Percentiles rank a stretch among this genome's conserved stretches.
Conservation (phyloP, 2,113 vertebrate genomes). For the Alethe diademata region DNA sequence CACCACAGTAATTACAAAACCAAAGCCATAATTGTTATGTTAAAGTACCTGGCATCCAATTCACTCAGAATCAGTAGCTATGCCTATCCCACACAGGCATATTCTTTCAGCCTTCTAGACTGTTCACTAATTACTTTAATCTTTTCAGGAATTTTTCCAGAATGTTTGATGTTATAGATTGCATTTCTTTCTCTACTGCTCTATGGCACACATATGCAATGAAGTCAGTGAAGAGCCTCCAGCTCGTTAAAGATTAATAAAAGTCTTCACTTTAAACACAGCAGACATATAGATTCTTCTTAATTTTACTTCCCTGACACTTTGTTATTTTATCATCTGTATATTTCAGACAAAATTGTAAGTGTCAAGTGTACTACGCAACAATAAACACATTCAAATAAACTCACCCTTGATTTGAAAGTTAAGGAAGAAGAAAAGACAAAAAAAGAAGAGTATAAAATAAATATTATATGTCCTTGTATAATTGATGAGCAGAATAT, state of each 20-base stretch:
- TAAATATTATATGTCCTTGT: not conserved
- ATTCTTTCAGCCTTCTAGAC: not conserved
- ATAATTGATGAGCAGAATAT: not conserved
- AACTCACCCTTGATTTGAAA: not conserved
- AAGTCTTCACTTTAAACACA: not conserved
- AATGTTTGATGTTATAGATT: not conserved
- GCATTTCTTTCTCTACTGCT: not conserved
- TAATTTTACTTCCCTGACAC: not conserved
- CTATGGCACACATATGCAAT: not conserved
- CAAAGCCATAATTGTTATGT: not conserved
- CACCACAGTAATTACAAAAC: not conserved
- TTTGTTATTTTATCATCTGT: not conserved
- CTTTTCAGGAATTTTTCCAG: not conserved
- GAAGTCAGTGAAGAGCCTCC: not conserved
- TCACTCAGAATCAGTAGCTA: not conserved
- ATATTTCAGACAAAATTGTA: not conserved
- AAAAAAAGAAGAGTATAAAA: not conserved
- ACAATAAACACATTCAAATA: not conserved
- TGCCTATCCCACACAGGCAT: not conserved
- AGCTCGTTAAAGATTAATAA: not conserved
- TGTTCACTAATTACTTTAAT: not conserved
- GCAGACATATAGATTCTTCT: not conserved
- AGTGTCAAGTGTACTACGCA: slow-evolving; percentile 1
- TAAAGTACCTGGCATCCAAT: not conserved
- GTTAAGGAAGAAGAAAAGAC: not conserved